These are phyloP conservation scores for Ernsta delagoae DNA, from an alignment of 2,888 invertebrate genomes.

Conservation along the genomic window DNA sequence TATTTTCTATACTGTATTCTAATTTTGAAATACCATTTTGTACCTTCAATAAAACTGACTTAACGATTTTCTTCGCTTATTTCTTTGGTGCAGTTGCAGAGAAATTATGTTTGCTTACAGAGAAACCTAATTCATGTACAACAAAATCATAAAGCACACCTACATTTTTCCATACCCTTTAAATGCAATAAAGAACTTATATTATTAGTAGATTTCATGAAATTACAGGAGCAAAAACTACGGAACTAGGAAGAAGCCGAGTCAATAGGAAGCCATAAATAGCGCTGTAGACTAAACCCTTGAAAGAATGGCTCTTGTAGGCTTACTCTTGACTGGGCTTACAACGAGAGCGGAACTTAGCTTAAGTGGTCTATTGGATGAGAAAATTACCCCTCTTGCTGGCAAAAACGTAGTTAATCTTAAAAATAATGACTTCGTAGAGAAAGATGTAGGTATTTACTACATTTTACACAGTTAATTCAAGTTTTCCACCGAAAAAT, in stretches of 20 bases:
- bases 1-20: no score
- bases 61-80: no score
- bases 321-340: constrained; percentile 27
- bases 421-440: not conserved
- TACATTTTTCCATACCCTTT: no score
- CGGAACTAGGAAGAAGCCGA: not conserved
- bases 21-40: no score
- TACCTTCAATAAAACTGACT: no score
- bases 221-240: not conserved
- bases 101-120: no score
- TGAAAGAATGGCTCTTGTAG: constrained; percentile 33
- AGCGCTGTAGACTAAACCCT: constrained; percentile 32
- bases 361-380: constrained; percentile 34
- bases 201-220: not conserved
- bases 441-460: not conserved
- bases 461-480: not conserved
- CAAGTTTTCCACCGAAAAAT: not conserved
- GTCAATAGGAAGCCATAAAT: constrained; percentile 24
- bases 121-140: no score
- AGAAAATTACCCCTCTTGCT: constrained; percentile 30
- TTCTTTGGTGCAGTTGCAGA: no score
- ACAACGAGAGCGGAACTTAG: constrained; percentile 25
- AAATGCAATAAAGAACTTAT: no score
- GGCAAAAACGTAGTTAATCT: not conserved
- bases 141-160: no score